Evolutionary conservation across 2,113 vertebrate genomes (phyloP), one percentile per base, ranked within the genome.

Genomic region (Carassius auratus): DNA sequence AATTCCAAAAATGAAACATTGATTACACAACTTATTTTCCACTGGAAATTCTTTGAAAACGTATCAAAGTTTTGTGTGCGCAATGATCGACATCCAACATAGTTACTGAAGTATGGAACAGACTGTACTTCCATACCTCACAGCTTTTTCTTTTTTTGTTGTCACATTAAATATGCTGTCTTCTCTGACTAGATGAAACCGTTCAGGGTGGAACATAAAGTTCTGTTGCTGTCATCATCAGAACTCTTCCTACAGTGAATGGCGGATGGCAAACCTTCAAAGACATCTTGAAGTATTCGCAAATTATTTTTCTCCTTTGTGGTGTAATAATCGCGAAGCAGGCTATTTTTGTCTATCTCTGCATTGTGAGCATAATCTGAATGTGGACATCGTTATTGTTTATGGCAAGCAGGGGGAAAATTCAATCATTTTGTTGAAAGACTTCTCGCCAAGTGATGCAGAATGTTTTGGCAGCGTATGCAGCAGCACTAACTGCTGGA

Each of bases 401-500:
- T 55, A 80, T 48, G 12, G 81, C 77, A 78, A 59, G 83, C 73
- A 82, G 83, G 85, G 45, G 78, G 69, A 52, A 79, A 74, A 90
- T 89, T 38, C 59, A 89, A 87, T 88, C 17, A 73, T 64, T 76
- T 62, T 82, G 52, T 85, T 83, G 86, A 84, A 82, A 21, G 8
- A 92, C 92, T 92, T 88, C 89, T 84, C 83, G 42, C 68, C 85
- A 86, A 86, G 45, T 75, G 57, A 76, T 81, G 79, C 78, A 76
- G 45, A 82, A 86, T 2, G 61, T 86, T 86, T 86, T 81, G 78
- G 55, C 69, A 86, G 55, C 7, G 23, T 3, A 21, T 17, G 36
- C 3, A 38, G 52, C 55, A 82, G 42, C 8, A 26, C 26, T 73
- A 8, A 36, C 12, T 5, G 52, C 66, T 66, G 76, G 66, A 81